Evolutionary conservation across 37 sponge, comb jelly and placozoan genomes (phyloP), one percentile per base, ranked within the genome.

Genomic region (Agelas oroides): DNA sequence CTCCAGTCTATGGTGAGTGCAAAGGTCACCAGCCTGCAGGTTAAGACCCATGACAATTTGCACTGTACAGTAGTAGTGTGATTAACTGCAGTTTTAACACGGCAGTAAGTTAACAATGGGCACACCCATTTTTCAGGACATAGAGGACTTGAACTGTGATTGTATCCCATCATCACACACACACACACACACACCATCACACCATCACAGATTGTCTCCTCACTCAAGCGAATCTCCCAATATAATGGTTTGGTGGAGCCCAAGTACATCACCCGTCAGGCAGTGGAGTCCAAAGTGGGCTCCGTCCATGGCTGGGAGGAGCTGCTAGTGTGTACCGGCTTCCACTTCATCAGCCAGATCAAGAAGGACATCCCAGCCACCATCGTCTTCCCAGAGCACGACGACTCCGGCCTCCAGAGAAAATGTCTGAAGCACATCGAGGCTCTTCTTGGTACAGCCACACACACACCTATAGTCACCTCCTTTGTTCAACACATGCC

Each of bases 341-440:
- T 93, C 88, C 88, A 87, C 58, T 91, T 96, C 71, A 90, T 88
- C 52, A 65, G 82, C 11, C 83, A 38, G 16, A 79, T 92, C 59
- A 88, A 82, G 75, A 71, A 84, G 17, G 93, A 96, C 28, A 78
- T 88, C 17, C 94, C 89, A 2, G 75, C 84, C 31, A 88, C 88
- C 53, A 87, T 96, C 70, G 83, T 96, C 30, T 96, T 90, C 76
- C 97, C 97, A 1, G 91, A 93, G 76, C 94, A 93, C 37, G 97
- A 96, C 53, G 94, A 96, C 80, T 89, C 97, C 24, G 87, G 91
- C 25, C 53, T 91, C 55, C 91, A 84, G 65, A 73, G 81, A 32
- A 90, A 81, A 57, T 87, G 91, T 32, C 80, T 73, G 59, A 70
- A 77, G n/a, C 75, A 69, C 70, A 57, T 95, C 27, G 92, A 95